These are phyloP conservation scores for Drosophila ochracea DNA, from an alignment of 2,888 invertebrate species.

Conservation along the genomic window DNA sequence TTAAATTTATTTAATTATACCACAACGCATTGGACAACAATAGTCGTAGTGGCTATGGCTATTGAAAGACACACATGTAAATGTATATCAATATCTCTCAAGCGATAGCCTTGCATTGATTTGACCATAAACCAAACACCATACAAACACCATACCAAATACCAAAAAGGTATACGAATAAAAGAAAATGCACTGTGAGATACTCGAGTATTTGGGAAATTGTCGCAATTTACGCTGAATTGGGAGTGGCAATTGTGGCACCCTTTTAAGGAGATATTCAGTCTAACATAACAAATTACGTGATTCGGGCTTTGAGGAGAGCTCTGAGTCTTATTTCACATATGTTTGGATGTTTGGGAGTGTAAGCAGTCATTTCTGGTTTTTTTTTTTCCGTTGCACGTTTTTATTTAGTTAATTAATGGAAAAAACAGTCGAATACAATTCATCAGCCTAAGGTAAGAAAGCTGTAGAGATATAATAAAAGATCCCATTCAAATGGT, in stretches of 20 bases:
- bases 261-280: slow-evolving; percentile 16
- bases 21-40: slow-evolving; percentile 23
- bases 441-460: neutral
- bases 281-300: slow-evolving; percentile 4
- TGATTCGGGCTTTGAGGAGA: neutral
- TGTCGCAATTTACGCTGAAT: slow-evolving; percentile 1
- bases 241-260: slow-evolving; percentile 10
- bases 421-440: neutral
- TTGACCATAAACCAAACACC: neutral
- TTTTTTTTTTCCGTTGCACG: neutral
- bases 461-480: neutral
- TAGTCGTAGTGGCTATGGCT: neutral
- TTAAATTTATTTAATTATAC: slow-evolving; percentile 36
- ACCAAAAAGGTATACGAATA: neutral
- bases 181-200: slow-evolving; percentile 1
- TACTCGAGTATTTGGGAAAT: neutral
- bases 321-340: neutral
- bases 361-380: neutral
- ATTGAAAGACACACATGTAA: slow-evolving; percentile 5
- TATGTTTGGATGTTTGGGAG: slow-evolving; percentile 1
- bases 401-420: neutral
- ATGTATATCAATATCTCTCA: slow-evolving; percentile 3
- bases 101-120: slow-evolving; percentile 10
- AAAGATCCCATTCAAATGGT: neutral
- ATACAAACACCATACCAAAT: neutral